A percentile compares a stretch with the other conserved stretches of the same genome.
These are phyloP conservation scores for Lichenostomus cassidix DNA, from an alignment of 2,113 vertebrate species.

Conservation along the genomic window DNA sequence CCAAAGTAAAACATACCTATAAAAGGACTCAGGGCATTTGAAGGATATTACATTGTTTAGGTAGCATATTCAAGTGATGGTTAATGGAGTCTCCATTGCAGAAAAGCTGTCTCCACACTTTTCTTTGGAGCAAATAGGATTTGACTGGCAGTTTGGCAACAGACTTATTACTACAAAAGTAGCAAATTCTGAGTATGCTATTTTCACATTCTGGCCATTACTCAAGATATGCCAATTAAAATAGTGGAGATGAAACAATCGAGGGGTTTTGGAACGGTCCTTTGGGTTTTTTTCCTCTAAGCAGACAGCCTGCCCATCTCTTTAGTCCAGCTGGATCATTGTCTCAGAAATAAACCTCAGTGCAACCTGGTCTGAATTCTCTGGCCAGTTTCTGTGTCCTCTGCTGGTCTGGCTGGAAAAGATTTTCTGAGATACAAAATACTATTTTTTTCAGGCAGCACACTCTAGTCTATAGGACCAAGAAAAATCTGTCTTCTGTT, in stretches of 20 bases:
- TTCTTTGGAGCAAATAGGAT: neutral
- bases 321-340: neutral
- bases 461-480: neutral
- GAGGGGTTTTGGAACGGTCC: too few species aligned
- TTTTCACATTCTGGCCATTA: neutral
- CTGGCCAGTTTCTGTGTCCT: neutral
- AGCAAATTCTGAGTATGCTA: neutral
- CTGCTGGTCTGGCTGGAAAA: neutral
- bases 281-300: neutral
- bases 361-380: neutral
- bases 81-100: neutral
- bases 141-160: neutral
- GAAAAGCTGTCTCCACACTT: constrained; percentile 7
- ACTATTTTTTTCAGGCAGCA: neutral
- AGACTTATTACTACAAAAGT: neutral
- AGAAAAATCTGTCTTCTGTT: neutral
- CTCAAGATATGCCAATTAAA: neutral
- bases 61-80: neutral
- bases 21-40: neutral
- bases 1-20: neutral
- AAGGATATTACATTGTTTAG: neutral
- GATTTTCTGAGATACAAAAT: neutral
- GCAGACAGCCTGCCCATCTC: neutral
- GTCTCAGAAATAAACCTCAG: neutral
- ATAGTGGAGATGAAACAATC: neutral